These are phyloP conservation scores for Podocnemis expansa DNA, from an alignment of 2,113 vertebrate genomes.

Conservation along the genomic window DNA sequence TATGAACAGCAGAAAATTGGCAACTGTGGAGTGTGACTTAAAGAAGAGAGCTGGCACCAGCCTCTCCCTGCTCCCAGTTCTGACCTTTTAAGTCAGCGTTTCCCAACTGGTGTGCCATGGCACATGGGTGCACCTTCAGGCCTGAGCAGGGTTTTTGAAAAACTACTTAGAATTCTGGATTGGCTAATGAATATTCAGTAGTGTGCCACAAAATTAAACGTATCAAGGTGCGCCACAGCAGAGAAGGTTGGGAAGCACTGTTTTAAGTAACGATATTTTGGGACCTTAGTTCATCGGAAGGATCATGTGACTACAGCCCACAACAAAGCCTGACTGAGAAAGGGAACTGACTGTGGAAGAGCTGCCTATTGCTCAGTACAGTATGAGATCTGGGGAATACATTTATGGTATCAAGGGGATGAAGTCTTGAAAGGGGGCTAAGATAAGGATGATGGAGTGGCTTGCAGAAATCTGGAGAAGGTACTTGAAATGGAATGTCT, in stretches of 20 bases:
- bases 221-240: no score
- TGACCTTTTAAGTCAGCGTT: background rate
- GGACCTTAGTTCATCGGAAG: background rate
- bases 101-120: no score
- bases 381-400: slow-evolving; percentile 7
- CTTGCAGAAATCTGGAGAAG: slow-evolving; percentile 25
- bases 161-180: no score
- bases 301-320: background rate
- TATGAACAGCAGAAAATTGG: background rate
- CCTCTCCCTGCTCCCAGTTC: background rate
- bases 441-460: background rate
- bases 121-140: no score
- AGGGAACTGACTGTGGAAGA: slow-evolving; percentile 38
- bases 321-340: background rate
- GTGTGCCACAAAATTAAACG: no score
- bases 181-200: no score
- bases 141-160: no score
- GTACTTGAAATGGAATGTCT: background rate
- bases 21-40: background rate
- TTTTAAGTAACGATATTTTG: background rate
- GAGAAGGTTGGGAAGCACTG: no score
- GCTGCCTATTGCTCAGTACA: background rate
- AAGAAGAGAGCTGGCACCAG: background rate
- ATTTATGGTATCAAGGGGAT: slow-evolving; percentile 2
- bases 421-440: slow-evolving; percentile 36